Conservation (phyloP, 1,140 invertebrate genomes). For the Drosophila sechellia region DNA sequence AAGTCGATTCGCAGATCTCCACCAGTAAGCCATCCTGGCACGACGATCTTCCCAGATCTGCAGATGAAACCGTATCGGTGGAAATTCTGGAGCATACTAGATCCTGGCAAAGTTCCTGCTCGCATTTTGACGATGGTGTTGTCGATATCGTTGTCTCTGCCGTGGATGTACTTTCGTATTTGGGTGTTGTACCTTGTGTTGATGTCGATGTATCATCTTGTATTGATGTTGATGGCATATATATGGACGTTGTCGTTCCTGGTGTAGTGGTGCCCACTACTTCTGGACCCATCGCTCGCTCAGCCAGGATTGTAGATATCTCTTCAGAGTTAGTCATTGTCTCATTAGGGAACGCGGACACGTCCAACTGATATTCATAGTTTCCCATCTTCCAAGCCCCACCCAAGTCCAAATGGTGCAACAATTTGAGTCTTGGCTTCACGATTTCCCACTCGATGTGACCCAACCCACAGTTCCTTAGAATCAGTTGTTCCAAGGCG, state of each 20-base stretch:
- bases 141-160: neutral
- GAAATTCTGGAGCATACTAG: slow-evolving; percentile 16
- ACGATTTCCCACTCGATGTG: slow-evolving; percentile 10
- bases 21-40: neutral
- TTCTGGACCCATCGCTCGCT: neutral
- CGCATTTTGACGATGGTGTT: neutral
- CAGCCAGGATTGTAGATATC: neutral
- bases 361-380: neutral
- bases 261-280: neutral
- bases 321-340: neutral
- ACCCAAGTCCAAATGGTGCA: slow-evolving; percentile 33
- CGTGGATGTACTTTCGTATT: neutral
- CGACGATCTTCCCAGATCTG: neutral
- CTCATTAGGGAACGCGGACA: neutral
- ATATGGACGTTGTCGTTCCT: neutral
- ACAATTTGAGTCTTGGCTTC: neutral
- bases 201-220: neutral
- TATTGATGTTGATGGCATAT: neutral
- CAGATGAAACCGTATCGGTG: neutral
- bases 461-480: slow-evolving; percentile 28
- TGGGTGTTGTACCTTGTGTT: neutral
- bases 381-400: neutral
- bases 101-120: neutral
- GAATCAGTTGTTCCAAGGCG: slow-evolving; percentile 11
- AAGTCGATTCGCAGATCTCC: slow-evolving; percentile 12